Conservation (phyloP, 2,113 vertebrate genomes). For the Lamprotornis superbus region DNA sequence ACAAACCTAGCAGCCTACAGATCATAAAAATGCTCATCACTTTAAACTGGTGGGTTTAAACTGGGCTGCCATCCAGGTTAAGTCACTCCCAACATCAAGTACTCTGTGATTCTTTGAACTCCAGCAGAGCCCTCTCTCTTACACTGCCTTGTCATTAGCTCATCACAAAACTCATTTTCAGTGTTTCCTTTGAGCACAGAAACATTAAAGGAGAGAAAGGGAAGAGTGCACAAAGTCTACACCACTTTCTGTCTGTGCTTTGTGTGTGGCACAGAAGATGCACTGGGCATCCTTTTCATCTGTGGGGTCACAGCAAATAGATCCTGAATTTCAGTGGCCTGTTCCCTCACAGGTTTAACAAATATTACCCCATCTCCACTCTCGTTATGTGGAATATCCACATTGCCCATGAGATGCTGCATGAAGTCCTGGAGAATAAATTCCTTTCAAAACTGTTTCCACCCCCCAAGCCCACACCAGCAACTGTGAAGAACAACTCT, state of each 20-base stretch:
- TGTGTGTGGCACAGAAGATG: neutral
- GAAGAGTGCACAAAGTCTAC: neutral
- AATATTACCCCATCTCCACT: neutral
- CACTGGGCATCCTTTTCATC: neutral
- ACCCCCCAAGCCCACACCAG: too few species aligned
- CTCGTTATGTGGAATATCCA: neutral
- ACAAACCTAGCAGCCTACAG: neutral
- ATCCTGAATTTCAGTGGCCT: neutral
- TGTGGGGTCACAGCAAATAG: neutral
- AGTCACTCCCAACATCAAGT: neutral
- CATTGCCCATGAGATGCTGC: neutral
- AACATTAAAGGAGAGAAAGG: neutral
- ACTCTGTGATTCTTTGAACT: neutral
- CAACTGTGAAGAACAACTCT: too few species aligned
- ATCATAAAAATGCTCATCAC: neutral
- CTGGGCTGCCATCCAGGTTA: neutral
- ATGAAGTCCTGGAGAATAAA: neutral
- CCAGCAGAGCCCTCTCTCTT: neutral
- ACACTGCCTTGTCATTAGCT: neutral
- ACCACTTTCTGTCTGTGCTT: neutral
- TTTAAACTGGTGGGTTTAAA: neutral
- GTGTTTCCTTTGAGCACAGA: neutral
- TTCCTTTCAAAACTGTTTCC: neutral
- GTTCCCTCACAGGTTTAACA: neutral
- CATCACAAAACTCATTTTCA: neutral